phyloP scores from a whole-genome alignment of 30 jellyfish, hydroid and myxozoan species.

The Aurelia aurita region DNA sequence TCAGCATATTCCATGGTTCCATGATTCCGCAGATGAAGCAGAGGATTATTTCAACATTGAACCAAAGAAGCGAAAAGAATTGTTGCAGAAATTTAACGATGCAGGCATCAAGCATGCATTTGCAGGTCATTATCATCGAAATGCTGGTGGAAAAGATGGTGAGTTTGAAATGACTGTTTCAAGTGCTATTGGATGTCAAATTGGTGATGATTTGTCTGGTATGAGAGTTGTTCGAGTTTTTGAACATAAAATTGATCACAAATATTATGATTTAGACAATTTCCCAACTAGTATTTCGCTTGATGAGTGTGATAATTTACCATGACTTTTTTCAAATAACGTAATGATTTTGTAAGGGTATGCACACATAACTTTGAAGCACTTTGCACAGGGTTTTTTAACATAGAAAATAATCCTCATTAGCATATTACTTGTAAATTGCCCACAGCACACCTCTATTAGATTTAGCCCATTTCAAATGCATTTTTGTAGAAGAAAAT shows the following conservation, averaged over 20 bases:
- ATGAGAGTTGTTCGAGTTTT: conserved; percentile 89
- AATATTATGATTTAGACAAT: conserved; percentile 83
- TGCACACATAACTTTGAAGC: too few species aligned
- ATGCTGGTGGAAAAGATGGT: conserved; percentile 92
- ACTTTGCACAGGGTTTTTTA: too few species aligned
- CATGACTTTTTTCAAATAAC: neutral
- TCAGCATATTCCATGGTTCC: conserved; percentile 96
- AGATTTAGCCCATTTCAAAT: too few species aligned
- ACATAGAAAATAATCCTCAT: too few species aligned
- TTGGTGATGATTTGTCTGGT: conserved; percentile 92
- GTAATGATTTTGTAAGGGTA: too few species aligned
- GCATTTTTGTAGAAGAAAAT: too few species aligned
- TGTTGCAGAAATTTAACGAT: conserved; percentile 47
- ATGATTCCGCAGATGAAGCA: conserved; percentile 74
- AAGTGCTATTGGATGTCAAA: conserved; percentile 93
- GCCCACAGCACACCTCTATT: too few species aligned
- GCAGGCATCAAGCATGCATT: conserved; percentile 88
- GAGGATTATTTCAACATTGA: conserved; percentile 90
- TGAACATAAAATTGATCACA: conserved; percentile 80
- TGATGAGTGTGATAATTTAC: conserved; percentile 19
- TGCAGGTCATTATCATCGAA: conserved; percentile 97
- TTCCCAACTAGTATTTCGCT: conserved; percentile 61
- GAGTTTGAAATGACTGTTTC: conserved; percentile 89
- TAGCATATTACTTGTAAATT: too few species aligned
- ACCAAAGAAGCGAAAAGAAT: conserved; percentile 33